Evolutionary conservation across 2,113 vertebrate species (phyloP).

Genomic region (Empidonax alnorum): DNA sequence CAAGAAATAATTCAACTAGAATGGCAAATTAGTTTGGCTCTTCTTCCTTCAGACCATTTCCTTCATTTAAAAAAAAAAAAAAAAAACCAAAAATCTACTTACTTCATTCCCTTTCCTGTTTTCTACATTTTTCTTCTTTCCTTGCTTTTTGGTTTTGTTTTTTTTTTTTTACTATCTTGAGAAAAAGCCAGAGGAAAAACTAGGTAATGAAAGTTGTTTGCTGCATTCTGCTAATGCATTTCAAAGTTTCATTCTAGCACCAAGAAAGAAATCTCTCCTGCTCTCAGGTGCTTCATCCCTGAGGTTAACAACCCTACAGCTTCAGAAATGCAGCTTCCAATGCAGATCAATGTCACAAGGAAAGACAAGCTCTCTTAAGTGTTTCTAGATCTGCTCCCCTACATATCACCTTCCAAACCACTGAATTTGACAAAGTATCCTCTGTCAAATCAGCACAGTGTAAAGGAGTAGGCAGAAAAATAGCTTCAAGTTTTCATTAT

Average conservation of each 20-base stretch:
- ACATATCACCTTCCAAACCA: background rate
- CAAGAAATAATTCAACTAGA: background rate
- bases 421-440: background rate
- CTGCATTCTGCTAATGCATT: background rate
- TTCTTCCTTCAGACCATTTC: background rate
- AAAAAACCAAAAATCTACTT: background rate
- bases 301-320: background rate
- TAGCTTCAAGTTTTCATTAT: background rate
- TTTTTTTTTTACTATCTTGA: background rate
- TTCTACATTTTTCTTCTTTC: background rate
- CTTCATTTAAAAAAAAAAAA: background rate
- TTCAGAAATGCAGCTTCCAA: background rate
- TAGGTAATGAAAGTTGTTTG: background rate
- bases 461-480: background rate
- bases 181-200: background rate
- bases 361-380: background rate
- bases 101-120: background rate
- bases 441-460: background rate
- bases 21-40: background rate
- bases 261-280: background rate
- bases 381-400: background rate
- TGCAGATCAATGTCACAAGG: background rate
- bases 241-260: background rate
- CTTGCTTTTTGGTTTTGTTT: background rate
- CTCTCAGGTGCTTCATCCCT: background rate